Evolutionary conservation across 2,797 vertebrate genomes (phyloP), one percentile per base, ranked within the genome.

Genomic region (Aselliscus stoliczkanus): DNA sequence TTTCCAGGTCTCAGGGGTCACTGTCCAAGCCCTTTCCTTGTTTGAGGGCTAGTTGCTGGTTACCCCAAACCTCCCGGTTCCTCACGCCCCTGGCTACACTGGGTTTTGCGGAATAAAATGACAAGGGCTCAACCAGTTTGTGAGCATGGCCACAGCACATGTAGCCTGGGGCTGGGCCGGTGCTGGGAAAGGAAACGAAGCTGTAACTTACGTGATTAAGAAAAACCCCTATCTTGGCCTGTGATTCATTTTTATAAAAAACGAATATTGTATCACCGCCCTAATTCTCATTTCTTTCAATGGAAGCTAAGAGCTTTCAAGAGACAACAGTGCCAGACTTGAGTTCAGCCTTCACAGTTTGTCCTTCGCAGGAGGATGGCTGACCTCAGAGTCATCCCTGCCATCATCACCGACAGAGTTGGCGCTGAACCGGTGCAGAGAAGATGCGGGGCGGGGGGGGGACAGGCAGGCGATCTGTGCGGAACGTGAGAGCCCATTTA

Each of bases 1-100:
- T 80, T 86, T 82, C 2, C 7, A 23, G 93, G 18, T 50, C 80
- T 77, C 56, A 10, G 83, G 58, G 81, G 50, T 90, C 84, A 13
- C 60, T 12, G 64, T 60, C 29, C 27, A 42, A 81, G 15, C 56
- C 39, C 17, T 52, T 83, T 52, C 88, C 81, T 84, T 93, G 60
- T 27, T 18, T 42, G 39, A 88, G 86, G 95, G 3, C 47, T 34
- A 4, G 58, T 9, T 39, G 34, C 42, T 17, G 50, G 52, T 27
- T 34, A 17, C 47, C 47, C 42, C 1, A 1, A 2, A 2, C 25
- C 23, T 69, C 52, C 18, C 4, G 7, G 47, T 2, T 42, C 34
- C 0, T 25, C 44, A 4, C 25, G 82, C 83, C 56, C 29, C 73
- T 15, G 84, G 37, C 87, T 62, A n/a, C 0, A 89, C 88, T 31